Conservation (phyloP, 2,888 invertebrate species). For the Nipponacmea schrenckii region DNA sequence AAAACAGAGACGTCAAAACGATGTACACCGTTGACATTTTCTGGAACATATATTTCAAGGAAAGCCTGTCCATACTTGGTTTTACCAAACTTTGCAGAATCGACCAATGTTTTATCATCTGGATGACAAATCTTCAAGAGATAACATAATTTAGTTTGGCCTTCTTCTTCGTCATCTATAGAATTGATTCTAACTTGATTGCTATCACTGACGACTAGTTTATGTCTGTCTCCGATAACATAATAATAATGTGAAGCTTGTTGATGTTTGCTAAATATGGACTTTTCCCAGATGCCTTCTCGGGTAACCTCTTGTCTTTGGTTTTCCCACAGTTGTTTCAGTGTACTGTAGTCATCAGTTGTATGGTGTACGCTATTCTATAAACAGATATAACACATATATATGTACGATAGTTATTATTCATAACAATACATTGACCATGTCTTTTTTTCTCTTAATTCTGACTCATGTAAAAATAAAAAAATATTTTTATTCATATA, state of each 20-base stretch:
- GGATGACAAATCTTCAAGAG: not conserved
- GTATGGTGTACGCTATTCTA: not conserved
- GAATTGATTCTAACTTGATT: not conserved
- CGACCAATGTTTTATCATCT: not conserved
- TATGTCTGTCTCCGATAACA: not conserved
- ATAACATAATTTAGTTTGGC: not conserved
- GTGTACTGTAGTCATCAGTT: not conserved
- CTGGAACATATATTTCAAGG: not conserved
- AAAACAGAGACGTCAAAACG: not conserved
- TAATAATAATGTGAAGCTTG: not conserved
- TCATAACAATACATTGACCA: too few species aligned
- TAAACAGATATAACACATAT: not conserved
- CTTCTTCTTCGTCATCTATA: not conserved
- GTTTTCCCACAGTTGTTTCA: not conserved
- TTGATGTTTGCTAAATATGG: not conserved
- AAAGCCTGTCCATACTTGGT: not conserved
- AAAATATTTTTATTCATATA: too few species aligned
- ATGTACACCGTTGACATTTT: not conserved
- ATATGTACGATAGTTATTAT: too few species aligned
- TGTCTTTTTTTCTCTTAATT: too few species aligned
- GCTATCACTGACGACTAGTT: not conserved
- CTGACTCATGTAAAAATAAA: too few species aligned
- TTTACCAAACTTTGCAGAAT: not conserved
- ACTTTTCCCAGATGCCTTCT: not conserved
- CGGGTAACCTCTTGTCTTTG: not conserved